Evolutionary conservation across 2,888 invertebrate species (phyloP).

Genomic region (Chloroclystis v-ata): DNA sequence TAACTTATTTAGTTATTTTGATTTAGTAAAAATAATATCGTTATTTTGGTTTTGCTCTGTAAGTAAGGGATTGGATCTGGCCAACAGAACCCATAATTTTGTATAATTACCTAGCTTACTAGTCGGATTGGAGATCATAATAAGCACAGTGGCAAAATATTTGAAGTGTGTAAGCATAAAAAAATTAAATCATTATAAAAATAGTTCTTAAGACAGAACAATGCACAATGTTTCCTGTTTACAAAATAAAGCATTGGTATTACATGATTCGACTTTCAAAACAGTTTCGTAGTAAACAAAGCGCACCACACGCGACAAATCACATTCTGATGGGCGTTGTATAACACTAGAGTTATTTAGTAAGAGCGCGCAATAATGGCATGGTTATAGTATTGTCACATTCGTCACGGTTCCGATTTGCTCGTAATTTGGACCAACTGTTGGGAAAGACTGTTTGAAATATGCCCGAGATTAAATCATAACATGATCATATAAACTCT

Average conservation of each 20-base stretch:
- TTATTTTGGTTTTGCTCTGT: no score
- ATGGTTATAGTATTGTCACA: constrained; percentile 35
- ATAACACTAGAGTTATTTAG: constrained; percentile 32
- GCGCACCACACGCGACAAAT: constrained; percentile 37
- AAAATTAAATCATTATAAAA: no score
- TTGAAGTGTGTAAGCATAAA: no score
- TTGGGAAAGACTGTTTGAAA: constrained; percentile 10
- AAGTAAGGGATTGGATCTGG: no score
- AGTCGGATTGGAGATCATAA: no score
- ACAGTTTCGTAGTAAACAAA: constrained; percentile 25
- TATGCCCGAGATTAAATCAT: background rate
- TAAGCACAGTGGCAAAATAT: no score
- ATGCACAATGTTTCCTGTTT: background rate
- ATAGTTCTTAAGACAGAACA: background rate
- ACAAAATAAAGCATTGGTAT: constrained; percentile 5
- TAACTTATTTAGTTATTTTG: background rate
- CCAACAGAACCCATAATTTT: no score
- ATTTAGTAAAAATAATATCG: no score
- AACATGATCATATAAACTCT: background rate
- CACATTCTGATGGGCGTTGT: constrained; percentile 31
- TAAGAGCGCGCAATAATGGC: constrained; percentile 31
- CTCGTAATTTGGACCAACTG: constrained; percentile 20
- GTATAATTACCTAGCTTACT: no score
- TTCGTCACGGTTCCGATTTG: constrained; percentile 34
- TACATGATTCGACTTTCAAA: constrained; percentile 19